Evolutionary conservation across 2,797 vertebrate species (phyloP).

Genomic region (Denticeps clupeoides): DNA sequence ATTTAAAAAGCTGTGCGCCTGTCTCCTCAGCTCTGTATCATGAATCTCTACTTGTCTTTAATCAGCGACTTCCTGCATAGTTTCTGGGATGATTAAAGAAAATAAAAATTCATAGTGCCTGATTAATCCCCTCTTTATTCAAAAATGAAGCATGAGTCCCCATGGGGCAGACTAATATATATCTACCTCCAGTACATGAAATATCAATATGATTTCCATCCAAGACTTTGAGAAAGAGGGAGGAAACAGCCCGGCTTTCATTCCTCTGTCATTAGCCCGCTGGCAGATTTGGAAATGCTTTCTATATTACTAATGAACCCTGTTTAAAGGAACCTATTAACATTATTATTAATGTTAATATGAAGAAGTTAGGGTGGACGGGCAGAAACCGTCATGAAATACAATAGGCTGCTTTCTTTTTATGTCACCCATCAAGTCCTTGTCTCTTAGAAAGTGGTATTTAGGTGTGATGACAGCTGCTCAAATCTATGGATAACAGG

Average conservation of each 20-base stretch:
- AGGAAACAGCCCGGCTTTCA: constrained; percentile 31
- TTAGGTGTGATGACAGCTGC: no score
- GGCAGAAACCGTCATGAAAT: no score
- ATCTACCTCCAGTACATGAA: constrained; percentile 47
- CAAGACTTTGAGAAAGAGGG: constrained; percentile 9
- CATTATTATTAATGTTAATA: no score
- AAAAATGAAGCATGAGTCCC: constrained; percentile 47
- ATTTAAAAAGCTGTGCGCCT: constrained; percentile 59
- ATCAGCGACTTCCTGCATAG: constrained; percentile 50
- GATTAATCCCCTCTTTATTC: constrained; percentile 60
- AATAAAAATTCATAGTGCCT: constrained; percentile 65
- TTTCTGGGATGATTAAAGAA: constrained; percentile 56
- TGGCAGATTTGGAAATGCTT: no score
- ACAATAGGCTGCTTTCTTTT: no score
- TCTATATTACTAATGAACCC: no score
- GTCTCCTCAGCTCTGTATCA: constrained; percentile 47
- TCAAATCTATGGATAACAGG: no score
- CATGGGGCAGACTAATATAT: constrained; percentile 52
- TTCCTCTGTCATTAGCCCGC: no score
- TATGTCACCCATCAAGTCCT: no score
- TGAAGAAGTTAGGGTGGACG: no score
- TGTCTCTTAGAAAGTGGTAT: no score
- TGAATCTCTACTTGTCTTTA: constrained; percentile 54
- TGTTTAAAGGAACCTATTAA: no score
- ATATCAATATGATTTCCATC: constrained; percentile 55